phyloP scores from a whole-genome alignment of 1,140 invertebrate genomes.

The Hydropsyche tenuis region DNA sequence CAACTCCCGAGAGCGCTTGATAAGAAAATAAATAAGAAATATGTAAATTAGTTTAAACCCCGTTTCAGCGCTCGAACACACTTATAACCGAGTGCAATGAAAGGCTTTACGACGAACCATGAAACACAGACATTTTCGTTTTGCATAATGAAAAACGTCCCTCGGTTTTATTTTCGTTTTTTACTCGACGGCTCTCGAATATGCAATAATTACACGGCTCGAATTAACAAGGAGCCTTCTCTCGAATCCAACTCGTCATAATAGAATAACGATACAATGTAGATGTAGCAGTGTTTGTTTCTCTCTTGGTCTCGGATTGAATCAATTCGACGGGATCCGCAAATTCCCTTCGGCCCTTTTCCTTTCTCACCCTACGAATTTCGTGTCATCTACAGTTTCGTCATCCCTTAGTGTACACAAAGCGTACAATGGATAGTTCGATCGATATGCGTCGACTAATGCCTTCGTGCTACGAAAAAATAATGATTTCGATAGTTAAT shows the following conservation, averaged over 20 bases:
- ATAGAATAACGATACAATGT: slow-evolving; percentile 15
- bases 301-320: neutral
- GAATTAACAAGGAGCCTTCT: neutral
- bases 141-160: slow-evolving; percentile 16
- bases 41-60: slow-evolving; percentile 47
- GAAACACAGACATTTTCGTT: slow-evolving; percentile 11
- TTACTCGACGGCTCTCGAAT: neutral
- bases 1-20: slow-evolving; percentile 35
- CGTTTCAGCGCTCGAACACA: neutral
- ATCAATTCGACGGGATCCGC: slow-evolving; percentile 17
- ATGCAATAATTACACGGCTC: slow-evolving; percentile 7
- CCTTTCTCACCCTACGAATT: slow-evolving; percentile 16
- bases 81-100: slow-evolving; percentile 9
- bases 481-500: neutral
- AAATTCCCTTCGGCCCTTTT: slow-evolving; percentile 17
- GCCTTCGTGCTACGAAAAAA: too few species aligned
- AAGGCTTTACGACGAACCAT: slow-evolving; percentile 14
- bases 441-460: too few species aligned
- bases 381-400: slow-evolving; percentile 7
- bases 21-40: slow-evolving; percentile 49
- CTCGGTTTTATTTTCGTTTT: too few species aligned
- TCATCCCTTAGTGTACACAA: neutral
- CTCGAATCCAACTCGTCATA: too few species aligned
- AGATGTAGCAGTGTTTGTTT: neutral
- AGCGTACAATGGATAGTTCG: too few species aligned